Base-by-base conservation (phyloP, 2,888 invertebrate genomes). In the Drosophila villosipedis region DNA sequence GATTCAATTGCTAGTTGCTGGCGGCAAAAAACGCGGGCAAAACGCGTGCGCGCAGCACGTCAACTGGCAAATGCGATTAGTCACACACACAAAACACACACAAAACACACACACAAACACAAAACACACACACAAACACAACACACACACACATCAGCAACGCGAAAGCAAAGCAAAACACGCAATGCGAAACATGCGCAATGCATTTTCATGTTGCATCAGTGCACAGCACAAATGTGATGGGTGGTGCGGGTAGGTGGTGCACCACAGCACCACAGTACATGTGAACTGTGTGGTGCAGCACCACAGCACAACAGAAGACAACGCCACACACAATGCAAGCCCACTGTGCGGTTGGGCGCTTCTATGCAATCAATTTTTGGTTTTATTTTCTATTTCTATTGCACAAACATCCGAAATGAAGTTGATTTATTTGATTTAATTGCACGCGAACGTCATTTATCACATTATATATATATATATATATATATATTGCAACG, bases 151-250 rank as follows among this genome's bases (percentile, higher is more conserved):
- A 50, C 64, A 37, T 10, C 47, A 22, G 35, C 57, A 43, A 35
- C 33, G 37, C 25, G 22, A 58, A 57, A 35, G 35, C 43, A 50
- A 54, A 73, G 63, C 62, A 59, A 71, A 81, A 83, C 83, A 81
- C 79, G 86, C 86, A 84, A 84, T 73, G 72, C 72, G 49, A 70
- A 78, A 66, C 75, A 82, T 82, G 86, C 80, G 86, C 86, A 83
- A 82, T 84, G 84, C 83, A 84, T 75, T 84, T 75, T 68, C 70
- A 76, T 52, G 68, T 75, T 84, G 84, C 84, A 87, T 77, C 84
- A 84, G 73, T 84, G 75, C 67, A 75, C 57, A 72, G 54, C 50
- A 60, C 66, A 52, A 35, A 30, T 30, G 67, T 25, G 54, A 4
- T 35, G 14, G n/a, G 37, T 3, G 14, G 22, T 41, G 43, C 12